phyloP scores from a whole-genome alignment of 2,888 invertebrate genomes.

The Acronicta leporina region DNA sequence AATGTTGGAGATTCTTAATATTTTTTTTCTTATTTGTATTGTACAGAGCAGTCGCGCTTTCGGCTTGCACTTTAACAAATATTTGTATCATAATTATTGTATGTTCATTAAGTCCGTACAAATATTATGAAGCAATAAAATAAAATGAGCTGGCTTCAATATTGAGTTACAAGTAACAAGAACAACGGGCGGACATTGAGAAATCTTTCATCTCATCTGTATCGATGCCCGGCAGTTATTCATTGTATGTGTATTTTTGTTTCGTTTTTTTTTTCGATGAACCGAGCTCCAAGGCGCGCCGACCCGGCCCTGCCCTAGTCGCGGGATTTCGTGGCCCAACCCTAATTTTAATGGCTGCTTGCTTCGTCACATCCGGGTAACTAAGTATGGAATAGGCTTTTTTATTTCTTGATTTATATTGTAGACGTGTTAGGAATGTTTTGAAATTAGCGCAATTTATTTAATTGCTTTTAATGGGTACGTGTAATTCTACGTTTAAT shows the following conservation, averaged over 20 bases:
- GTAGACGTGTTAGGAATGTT: constrained; percentile 26
- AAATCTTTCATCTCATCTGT: constrained; percentile 86
- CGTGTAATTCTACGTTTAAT: constrained; percentile 30
- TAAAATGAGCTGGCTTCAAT: constrained; percentile 68
- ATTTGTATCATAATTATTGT: constrained; percentile 50
- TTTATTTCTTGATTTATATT: constrained; percentile 32
- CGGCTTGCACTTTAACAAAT: constrained; percentile 32
- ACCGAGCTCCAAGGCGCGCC: constrained; percentile 76
- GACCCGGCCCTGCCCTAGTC: constrained; percentile 84
- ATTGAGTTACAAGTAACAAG: constrained; percentile 84
- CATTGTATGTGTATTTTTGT: constrained; percentile 76
- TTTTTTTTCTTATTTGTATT: too few species aligned
- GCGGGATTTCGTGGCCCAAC: constrained; percentile 83
- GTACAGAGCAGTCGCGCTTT: constrained; percentile 7
- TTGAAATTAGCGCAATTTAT: constrained; percentile 22
- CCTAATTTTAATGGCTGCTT: constrained; percentile 89
- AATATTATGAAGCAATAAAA: constrained; percentile 63
- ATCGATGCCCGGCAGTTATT: constrained; percentile 80
- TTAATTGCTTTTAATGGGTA: constrained; percentile 17
- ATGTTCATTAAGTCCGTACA: constrained; percentile 51
- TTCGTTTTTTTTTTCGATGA: constrained; percentile 73
- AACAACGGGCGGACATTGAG: constrained; percentile 82
- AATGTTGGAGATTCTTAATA: constrained; percentile 24
- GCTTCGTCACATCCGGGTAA: constrained; percentile 82
- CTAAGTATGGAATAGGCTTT: constrained; percentile 76